Base-by-base conservation (phyloP, 2,797 vertebrate genomes). In the Pantherophis alleghaniensis region DNA sequence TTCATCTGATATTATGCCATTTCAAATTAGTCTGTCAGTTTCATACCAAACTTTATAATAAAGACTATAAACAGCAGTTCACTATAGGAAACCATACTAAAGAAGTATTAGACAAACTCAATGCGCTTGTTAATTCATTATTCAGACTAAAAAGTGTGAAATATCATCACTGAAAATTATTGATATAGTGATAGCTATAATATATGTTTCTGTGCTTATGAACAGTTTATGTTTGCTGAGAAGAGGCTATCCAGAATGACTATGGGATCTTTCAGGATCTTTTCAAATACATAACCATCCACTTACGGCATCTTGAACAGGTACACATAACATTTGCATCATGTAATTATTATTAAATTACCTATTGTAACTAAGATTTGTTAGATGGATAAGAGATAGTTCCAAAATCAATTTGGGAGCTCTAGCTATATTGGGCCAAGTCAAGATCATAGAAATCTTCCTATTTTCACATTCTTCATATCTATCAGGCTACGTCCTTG, bases 231-330 rank as follows among this genome's bases (percentile, higher is more conserved):
- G 95, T 95, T n/a, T 96, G 97, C 11, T 97, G 98, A 87, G 97
- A 98, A 96, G 98, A 99, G 93, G 99, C 99, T 87, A 83, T 99
- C 20, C 97, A 99, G 96, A 99, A 99, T 96, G 99, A 99, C 95
- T 96, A 98, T 60, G 98, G 99, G 14, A 86, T 98, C 1, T 53
- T 53, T 53, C 51, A 53, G 51, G 51, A 98, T 10, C 95, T 96
- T 92, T 98, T 96, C 96, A 96, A 98, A 89, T 83, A 97, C 59
- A 98, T 99, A 89, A 93, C 66, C 0, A 94, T 94, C 79, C 93
- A 97, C 51, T 96, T 97, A 24, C 99, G 98, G 98, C 98, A 98
- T 94, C 98, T 98, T 91, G 98, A 98, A 97, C 99, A 99, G 98
- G 98, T 99, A 97, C 83, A 16, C 53, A 2, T 28, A n/a, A 86